Evolutionary conservation across 2,113 vertebrate species (phyloP), one percentile per base, ranked within the genome.

Genomic region (Aegypius monachus): DNA sequence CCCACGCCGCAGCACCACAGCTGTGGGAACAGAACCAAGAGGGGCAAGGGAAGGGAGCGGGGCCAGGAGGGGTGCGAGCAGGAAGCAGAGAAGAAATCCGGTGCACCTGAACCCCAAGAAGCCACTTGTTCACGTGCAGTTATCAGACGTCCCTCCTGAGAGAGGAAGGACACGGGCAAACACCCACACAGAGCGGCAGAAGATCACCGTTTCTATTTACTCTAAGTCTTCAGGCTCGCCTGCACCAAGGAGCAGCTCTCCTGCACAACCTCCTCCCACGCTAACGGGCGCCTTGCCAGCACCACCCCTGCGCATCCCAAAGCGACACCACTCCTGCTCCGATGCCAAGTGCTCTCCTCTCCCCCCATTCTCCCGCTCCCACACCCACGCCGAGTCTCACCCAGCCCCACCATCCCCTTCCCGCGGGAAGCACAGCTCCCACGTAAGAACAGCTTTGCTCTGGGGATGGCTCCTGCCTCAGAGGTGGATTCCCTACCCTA

Each of bases 321-420:
- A 65, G 32, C 1, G 5, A 61, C 31, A 38, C 43, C 40, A 42
- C 29, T 45, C 34, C 65, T 40, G 63, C 31, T 75, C 31, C 17
- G 14, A 40, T 7, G 2, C 50, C 31, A 18, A 36, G 9, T 2
- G 43, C n/a, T 32, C 43, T 31, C 19, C 42, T 43, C 48, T 65
- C 8, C 16, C 25, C 20, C 36, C n/a, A 9, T 13, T 25, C 31
- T 66, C 40, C 40, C 10, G 13, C 36, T 78, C 40, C 53, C 5
- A 0, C 38, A 29, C 6, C 15, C 53, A 48, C 1, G 1, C 31
- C 2, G 1, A 63, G 43, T 16, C 61, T 45, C 62, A 21, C 13
- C 7, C 16, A 47, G 16, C 31, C 43, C 34, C 23, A 31, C 13
- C 29, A 16, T 21, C 32, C n/a, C 31, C 27, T 59, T 38, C 63